Conservation (phyloP, 2,113 vertebrate species). For the Prunella himalayana region DNA sequence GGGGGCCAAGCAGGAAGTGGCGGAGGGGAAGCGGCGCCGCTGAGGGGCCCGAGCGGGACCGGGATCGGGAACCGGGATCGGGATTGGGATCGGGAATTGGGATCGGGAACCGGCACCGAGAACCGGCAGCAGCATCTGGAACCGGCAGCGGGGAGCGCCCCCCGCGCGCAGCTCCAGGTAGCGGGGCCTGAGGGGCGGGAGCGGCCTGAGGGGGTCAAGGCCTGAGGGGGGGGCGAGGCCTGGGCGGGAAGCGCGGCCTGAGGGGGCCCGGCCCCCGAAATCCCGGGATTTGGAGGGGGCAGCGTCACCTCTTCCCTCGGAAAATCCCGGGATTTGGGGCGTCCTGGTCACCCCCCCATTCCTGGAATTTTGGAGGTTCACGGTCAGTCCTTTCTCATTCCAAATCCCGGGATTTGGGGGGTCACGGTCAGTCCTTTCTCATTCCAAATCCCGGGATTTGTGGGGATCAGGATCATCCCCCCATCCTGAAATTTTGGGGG, state of each 20-base stretch:
- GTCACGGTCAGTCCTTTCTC: background rate
- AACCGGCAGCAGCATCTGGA: background rate
- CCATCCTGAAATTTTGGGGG: no score
- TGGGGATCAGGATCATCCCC: background rate
- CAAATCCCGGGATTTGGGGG: background rate
- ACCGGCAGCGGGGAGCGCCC: background rate
- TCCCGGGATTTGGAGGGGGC: background rate
- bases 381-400: background rate
- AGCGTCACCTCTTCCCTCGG: rapidly evolving
- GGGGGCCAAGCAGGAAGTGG: conserved; percentile 53
- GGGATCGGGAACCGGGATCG: background rate
- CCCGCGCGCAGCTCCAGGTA: background rate
- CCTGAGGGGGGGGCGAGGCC: background rate
- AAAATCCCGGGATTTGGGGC: no score
- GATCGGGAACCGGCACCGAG: background rate
- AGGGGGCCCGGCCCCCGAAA: background rate
- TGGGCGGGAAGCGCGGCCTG: background rate
- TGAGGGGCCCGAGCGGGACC: background rate
- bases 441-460: background rate
- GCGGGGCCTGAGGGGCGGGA: background rate
- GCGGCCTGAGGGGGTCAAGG: background rate
- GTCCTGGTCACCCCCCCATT: background rate
- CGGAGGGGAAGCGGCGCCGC: background rate
- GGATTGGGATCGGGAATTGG: no score
- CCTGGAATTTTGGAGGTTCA: no score